Evolutionary conservation across 2,113 vertebrate species (phyloP).

Genomic region (Maccullochella peelii): DNA sequence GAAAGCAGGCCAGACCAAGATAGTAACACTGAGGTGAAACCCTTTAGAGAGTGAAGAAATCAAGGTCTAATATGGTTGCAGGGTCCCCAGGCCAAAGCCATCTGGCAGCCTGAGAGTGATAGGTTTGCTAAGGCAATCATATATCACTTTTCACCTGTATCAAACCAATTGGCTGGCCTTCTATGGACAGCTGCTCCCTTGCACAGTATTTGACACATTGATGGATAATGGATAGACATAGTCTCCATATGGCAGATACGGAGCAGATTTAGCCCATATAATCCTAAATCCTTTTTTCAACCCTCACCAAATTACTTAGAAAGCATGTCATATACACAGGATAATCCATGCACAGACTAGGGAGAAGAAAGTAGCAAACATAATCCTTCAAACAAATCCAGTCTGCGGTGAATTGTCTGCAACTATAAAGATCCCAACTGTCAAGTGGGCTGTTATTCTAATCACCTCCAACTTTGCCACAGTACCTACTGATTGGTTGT

Average conservation of each 20-base stretch:
- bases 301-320: constrained; percentile 64
- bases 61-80: constrained; percentile 74
- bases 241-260: constrained; percentile 70
- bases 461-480: constrained; percentile 52
- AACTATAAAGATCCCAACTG: constrained; percentile 31
- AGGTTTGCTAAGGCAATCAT: constrained; percentile 77
- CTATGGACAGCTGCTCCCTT: constrained; percentile 80
- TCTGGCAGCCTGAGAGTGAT: constrained; percentile 74
- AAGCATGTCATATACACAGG: constrained; percentile 60
- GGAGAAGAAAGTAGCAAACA: constrained; percentile 60
- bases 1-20: constrained; percentile 51
- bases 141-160: constrained; percentile 81
- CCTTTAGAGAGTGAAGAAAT: constrained; percentile 67
- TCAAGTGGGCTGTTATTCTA: constrained; percentile 62
- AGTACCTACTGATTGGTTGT: constrained; percentile 46
- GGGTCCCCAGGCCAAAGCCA: constrained; percentile 75
- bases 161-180: constrained; percentile 79
- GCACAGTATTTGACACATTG: constrained; percentile 71
- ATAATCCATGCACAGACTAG: constrained; percentile 67
- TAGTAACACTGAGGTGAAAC: constrained; percentile 61
- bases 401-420: constrained; percentile 37
- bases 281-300: constrained; percentile 61
- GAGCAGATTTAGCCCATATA: constrained; percentile 60
- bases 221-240: constrained; percentile 78
- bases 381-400: constrained; percentile 67